phyloP scores from a whole-genome alignment of 1,140 invertebrate genomes.

The Drosophila melanogaster region DNA sequence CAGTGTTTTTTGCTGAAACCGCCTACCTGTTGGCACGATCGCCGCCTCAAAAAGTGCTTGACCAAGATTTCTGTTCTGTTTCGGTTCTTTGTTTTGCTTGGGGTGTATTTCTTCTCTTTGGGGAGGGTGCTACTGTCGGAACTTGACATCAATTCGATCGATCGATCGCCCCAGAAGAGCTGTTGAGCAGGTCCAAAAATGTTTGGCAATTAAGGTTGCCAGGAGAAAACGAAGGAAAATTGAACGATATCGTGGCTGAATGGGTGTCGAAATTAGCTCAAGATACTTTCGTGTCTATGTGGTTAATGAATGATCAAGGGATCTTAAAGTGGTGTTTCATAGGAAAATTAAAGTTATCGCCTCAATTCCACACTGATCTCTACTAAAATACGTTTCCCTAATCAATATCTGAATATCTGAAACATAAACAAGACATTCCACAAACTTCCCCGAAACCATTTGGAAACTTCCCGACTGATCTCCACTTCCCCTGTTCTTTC shows the following conservation, averaged over 20 bases:
- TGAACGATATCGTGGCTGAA: slow-evolving; percentile 1
- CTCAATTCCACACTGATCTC: neutral
- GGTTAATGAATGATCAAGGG: neutral
- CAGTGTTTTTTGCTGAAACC: slow-evolving; percentile 29
- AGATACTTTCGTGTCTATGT: neutral
- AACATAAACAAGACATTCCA: slow-evolving; percentile 4
- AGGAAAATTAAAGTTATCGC: neutral
- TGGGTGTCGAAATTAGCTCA: neutral
- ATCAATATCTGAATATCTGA: neutral
- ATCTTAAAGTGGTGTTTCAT: neutral
- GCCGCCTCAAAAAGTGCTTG: slow-evolving; percentile 36
- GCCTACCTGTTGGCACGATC: slow-evolving; percentile 57
- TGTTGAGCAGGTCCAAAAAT: slow-evolving; percentile 45
- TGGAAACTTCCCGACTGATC: slow-evolving; percentile 12
- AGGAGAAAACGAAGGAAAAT: slow-evolving; percentile 1
- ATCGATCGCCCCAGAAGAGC: slow-evolving; percentile 22
- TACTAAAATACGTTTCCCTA: neutral
- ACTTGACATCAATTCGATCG: slow-evolving; percentile 60
- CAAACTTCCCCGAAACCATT: neutral
- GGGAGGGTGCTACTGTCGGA: slow-evolving; percentile 53
- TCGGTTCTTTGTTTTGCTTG: slow-evolving; percentile 46
- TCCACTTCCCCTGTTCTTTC: slow-evolving; percentile 6
- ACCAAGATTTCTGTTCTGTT: slow-evolving; percentile 49
- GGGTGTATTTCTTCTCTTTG: slow-evolving; percentile 20
- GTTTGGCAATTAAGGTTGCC: neutral